Percentiles rank a stretch among this genome's conserved stretches.
These are phyloP conservation scores for Kryphioiulus occultus DNA, from an alignment of 2,888 invertebrate genomes.

Conservation along the genomic window DNA sequence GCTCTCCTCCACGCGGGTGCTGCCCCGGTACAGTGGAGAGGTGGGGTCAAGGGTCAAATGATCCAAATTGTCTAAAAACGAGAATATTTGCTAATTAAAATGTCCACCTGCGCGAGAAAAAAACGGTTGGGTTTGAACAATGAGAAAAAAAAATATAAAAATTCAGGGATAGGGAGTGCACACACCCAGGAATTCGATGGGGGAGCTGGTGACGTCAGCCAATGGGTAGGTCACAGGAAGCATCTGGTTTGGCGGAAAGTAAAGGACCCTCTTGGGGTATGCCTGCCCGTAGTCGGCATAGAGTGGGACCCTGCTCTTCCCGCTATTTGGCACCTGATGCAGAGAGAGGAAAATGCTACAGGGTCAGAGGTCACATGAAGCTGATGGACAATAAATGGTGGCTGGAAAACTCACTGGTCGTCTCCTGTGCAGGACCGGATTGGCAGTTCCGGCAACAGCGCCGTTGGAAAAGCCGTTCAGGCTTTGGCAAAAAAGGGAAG, in stretches of 20 bases:
- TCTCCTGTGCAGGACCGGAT: conserved; percentile 31
- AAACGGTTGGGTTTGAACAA: too few relatives aligned
- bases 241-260: not conserved
- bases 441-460: not conserved
- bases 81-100: too few relatives aligned
- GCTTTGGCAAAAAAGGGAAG: not conserved
- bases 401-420: not conserved
- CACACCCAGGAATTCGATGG: not conserved
- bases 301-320: not conserved
- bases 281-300: not conserved
- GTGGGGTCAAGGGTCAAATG: not conserved
- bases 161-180: not conserved
- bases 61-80: too few relatives aligned
- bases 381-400: not conserved
- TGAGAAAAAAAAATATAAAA: too few relatives aligned
- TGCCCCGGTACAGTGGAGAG: not conserved
- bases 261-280: not conserved
- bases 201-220: not conserved
- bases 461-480: not conserved
- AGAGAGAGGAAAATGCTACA: not conserved
- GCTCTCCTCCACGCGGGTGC: not conserved
- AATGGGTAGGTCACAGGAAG: not conserved
- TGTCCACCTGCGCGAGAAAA: too few relatives aligned
- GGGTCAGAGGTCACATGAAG: not conserved
- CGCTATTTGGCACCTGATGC: not conserved